Percentiles rank a stretch among this genome's conserved stretches.
Evolutionary conservation across 2,797 vertebrate species (phyloP).

Genomic region (Galaxias olidus): DNA sequence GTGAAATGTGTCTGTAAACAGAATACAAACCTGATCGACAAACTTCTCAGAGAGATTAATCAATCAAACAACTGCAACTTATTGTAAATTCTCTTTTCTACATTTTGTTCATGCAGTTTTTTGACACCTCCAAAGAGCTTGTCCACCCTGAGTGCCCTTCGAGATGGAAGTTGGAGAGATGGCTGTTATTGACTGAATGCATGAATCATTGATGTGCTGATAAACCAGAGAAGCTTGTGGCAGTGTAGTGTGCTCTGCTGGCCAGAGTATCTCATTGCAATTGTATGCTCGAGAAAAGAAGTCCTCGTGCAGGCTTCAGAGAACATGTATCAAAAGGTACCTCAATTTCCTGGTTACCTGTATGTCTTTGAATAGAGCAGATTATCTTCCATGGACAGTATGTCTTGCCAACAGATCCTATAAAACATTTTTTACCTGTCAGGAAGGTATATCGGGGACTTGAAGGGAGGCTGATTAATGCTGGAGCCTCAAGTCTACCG

Average conservation of each 20-base stretch:
- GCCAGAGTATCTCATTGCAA: slow-evolving; percentile 73
- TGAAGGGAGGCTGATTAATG: no score
- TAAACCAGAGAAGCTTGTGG: background rate
- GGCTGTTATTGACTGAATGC: slow-evolving; percentile 86
- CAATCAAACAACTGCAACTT: no score
- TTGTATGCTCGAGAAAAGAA: slow-evolving; percentile 25
- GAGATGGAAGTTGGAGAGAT: slow-evolving; percentile 87
- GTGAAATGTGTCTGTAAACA: background rate
- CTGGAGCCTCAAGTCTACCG: no score
- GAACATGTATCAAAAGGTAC: background rate
- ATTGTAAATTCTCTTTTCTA: background rate
- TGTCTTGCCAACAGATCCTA: no score
- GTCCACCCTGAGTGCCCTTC: slow-evolving; percentile 86
- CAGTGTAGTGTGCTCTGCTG: slow-evolving; percentile 78
- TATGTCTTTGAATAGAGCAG: no score
- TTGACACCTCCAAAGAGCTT: slow-evolving; percentile 90
- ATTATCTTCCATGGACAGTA: no score
- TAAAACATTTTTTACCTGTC: no score
- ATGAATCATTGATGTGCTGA: background rate
- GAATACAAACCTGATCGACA: no score
- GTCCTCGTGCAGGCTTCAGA: slow-evolving; percentile 52
- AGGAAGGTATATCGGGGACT: no score
- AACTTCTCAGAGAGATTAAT: background rate
- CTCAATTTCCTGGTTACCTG: background rate
- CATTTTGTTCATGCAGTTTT: slow-evolving; percentile 78